Base-by-base conservation (phyloP, 2,797 vertebrate genomes). In the Amniataba percoides region DNA sequence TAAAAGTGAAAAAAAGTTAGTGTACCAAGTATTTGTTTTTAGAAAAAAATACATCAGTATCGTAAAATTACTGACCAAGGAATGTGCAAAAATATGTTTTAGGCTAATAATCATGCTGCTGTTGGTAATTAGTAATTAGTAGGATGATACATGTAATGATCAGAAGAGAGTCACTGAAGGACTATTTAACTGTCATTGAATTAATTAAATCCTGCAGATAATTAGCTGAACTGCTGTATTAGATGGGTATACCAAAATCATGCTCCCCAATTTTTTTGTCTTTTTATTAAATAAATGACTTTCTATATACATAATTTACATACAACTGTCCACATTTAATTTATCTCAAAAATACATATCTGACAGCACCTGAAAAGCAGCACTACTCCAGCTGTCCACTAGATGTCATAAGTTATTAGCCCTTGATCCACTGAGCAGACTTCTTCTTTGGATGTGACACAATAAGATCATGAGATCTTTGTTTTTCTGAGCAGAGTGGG, bases 371-470 rank as follows among this genome's bases (percentile, higher is more conserved):
- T 62, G 2, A 23, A 12, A n/a, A 70, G 34, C 9, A 46, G 40
- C 18, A 34, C 49, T 82, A 80, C 74, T 60, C 19, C 27, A 74
- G 42, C n/a, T 69, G 40, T 80, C 87, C 91, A 87, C 84, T 81
- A 90, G 91, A 82, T 88, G 91, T 83, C 88, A 62, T 49, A 60
- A 48, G 19, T 46, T 13, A 49, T 73, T 79, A 46, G 19, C 40
- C 19, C 40, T 75, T 0, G 23, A 45, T 62, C 71, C n/a, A 5
- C 12, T 19, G 10, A 61, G 36, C 2, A 13, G 31, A 61, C 12
- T 23, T 27, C 1, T 1, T 11, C 21, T 68, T 27, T 36, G 3
- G 2, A 39, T 31, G 5, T 34, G 21, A 7, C 3, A 25, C 10
- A 14, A 27, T 23, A 4, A 36, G 3, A 42, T 21, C 12, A 45